Conservation (phyloP, 2,113 vertebrate genomes). For the Phainopepla nitens region DNA sequence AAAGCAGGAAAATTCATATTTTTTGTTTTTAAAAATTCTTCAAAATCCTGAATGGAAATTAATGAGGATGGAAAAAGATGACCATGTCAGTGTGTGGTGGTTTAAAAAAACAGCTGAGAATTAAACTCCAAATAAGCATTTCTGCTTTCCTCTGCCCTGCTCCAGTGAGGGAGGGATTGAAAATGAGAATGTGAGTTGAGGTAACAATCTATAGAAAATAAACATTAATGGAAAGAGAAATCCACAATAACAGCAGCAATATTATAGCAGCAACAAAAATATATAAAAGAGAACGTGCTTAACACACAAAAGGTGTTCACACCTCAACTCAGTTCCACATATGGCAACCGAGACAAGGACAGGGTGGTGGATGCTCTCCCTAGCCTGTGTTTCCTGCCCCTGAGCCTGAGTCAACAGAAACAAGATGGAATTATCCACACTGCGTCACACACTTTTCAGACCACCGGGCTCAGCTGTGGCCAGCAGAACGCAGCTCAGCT, state of each 20-base stretch:
- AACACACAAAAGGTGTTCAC: neutral
- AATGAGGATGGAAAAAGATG: neutral
- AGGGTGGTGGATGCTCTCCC: neutral
- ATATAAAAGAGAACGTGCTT: neutral
- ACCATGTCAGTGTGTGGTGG: too few species aligned
- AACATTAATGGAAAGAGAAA: neutral
- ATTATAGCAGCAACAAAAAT: neutral
- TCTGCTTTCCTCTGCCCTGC: accelerated
- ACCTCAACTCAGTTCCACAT: neutral
- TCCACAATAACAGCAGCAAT: neutral
- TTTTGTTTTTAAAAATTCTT: neutral
- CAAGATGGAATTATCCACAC: too few species aligned
- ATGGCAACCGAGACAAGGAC: accelerated
- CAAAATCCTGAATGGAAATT: neutral
- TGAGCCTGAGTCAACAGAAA: too few species aligned
- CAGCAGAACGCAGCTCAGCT: neutral
- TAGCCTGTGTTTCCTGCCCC: accelerated
- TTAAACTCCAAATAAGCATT: neutral
- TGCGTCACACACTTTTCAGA: neutral
- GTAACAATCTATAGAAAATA: neutral
- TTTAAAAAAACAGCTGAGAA: neutral
- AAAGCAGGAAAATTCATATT: neutral
- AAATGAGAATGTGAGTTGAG: neutral
- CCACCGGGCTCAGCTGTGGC: neutral
- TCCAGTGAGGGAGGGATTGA: neutral